These are phyloP conservation scores for Osmerus mordax DNA, from an alignment of 2,113 vertebrate genomes.

Conservation along the genomic window DNA sequence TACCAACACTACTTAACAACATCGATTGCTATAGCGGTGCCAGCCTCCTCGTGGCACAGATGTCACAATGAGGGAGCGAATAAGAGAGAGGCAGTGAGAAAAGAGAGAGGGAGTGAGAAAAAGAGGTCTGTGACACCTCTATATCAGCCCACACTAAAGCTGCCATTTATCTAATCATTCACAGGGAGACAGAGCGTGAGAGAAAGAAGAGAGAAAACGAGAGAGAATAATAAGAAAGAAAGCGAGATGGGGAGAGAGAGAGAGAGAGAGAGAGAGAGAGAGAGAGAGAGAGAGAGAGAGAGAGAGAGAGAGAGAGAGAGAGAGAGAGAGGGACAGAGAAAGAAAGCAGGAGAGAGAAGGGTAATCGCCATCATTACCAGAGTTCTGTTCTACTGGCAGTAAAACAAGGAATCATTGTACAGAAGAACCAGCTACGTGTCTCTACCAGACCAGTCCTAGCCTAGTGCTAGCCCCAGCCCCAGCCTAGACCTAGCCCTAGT, in stretches of 20 bases:
- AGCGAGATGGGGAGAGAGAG: neutral
- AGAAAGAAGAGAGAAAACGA: neutral
- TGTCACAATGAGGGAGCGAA: conserved; percentile 52
- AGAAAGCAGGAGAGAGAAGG: neutral
- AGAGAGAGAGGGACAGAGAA: neutral
- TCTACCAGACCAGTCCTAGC: neutral
- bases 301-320: neutral
- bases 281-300: neutral
- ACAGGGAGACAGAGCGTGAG: neutral
- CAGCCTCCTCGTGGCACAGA: conserved; percentile 64
- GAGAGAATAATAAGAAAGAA: neutral
- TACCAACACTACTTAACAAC: conserved; percentile 34
- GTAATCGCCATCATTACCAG: conserved; percentile 34
- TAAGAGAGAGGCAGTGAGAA: conserved; percentile 29
- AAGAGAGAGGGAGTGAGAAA: conserved; percentile 31
- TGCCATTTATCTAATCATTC: conserved; percentile 71
- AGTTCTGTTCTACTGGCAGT: conserved; percentile 30
- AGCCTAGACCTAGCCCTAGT: too few species aligned
- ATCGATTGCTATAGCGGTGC: conserved; percentile 51
- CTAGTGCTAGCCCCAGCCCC: too few species aligned
- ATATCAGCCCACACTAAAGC: conserved; percentile 70
- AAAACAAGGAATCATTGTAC: conserved; percentile 65
- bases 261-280: neutral
- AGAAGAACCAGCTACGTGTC: conserved; percentile 32
- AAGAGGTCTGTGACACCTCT: conserved; percentile 69